Base-by-base conservation (phyloP, 92 coral and sea anemone genomes). In the Pocillopora grandis region DNA sequence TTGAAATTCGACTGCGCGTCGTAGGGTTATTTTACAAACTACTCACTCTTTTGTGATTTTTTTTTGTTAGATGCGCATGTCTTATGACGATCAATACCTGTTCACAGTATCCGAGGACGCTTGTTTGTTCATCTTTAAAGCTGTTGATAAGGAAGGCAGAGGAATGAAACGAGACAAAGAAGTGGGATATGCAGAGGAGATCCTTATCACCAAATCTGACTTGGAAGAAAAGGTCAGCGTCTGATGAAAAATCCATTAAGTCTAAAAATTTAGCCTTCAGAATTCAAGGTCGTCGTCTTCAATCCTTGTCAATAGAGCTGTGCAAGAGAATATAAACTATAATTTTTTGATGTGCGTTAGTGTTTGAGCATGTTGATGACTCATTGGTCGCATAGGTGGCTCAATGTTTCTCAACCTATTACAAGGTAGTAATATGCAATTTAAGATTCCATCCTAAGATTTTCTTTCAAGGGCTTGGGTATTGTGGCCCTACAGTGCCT, bases 101-200 rank as follows among this genome's bases (percentile, higher is more conserved):
- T 97, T 97, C 87, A 97, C 98, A 49, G 99, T 94, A 81, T 92
- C 98, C 76, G 99, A 97, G 75, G 99, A 97, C 77, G 97, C 96
- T 15, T 91, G 92, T 85, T 79, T 97, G 85, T 97, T 92, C 91
- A 91, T 97, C 86, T 94, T 90, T 90, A 97, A 94, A 85, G 99
- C 99, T 0, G 92, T 93, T 37, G 99, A 97, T 81, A 97, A 97
- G 78, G 99, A 97, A 89, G 99, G 99, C 58, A 95, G 99, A 42
- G 99, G 99, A 1, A 87, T 94, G 72, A 97, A 97, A 86, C 72
- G 99, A 87, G 99, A 97, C 76, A 97, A 97, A 76, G 99, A 97
- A 79, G 91, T 95, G 36, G 94, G 94, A 27, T 96, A 96, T n/a
- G 99, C 99, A n/a, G 99, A 96, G 77, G 99, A 96, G 82, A 96